Percentiles rank a stretch among this genome's conserved stretches.
phyloP scores from a whole-genome alignment of 2,113 vertebrate genomes.

The Nyctibius bracteatus region DNA sequence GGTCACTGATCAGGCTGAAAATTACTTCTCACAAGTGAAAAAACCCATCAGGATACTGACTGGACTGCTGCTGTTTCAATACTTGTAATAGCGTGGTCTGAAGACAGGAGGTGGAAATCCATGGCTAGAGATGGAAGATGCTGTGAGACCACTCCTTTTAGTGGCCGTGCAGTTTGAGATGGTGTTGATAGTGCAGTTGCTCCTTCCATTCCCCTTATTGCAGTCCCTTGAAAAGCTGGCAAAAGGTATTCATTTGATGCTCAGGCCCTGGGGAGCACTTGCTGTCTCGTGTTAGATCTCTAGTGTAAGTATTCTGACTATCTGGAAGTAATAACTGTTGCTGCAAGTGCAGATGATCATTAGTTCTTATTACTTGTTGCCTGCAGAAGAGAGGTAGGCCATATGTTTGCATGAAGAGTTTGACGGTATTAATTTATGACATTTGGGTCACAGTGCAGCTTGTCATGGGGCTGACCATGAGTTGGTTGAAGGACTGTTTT shows the following conservation, averaged over 20 bases:
- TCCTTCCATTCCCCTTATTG: not conserved
- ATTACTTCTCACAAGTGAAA: not conserved
- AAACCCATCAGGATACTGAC: not conserved
- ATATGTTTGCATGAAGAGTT: not conserved
- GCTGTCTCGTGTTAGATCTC: accelerated
- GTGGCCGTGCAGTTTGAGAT: not conserved
- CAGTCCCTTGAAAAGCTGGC: not conserved
- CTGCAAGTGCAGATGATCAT: not conserved
- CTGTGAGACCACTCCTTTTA: not conserved
- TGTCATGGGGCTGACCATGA: not conserved
- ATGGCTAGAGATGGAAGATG: not conserved
- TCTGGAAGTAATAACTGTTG: not conserved
- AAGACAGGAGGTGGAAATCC: not conserved
- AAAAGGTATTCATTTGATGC: not conserved
- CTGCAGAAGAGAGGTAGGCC: not conserved
- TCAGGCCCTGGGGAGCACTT: not conserved
- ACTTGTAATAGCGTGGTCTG: not conserved
- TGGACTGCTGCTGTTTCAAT: not conserved
- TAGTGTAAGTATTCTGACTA: not conserved
- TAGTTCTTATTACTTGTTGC: not conserved
- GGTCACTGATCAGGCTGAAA: not conserved
- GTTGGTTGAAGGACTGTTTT: not conserved
- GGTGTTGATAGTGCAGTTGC: not conserved
- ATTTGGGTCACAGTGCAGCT: not conserved
- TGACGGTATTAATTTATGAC: not conserved